Evolutionary conservation across 2,113 vertebrate genomes (phyloP), one percentile per base, ranked within the genome.

Genomic region (Physeter macrocephalus): DNA sequence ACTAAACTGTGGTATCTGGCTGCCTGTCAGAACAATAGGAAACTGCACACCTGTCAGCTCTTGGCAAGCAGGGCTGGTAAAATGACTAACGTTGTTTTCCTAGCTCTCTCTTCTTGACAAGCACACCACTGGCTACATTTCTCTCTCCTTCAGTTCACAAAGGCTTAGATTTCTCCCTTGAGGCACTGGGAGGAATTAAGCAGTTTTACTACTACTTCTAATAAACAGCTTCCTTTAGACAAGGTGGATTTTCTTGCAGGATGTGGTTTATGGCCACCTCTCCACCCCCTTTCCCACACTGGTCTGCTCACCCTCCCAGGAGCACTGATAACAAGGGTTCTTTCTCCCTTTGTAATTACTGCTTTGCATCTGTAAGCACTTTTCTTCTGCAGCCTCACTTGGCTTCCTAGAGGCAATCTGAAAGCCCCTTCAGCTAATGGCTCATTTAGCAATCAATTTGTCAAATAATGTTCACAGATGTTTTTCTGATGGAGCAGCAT

Each of bases 11-110:
- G 93, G 90, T 98, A 98, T 98, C 98, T 98, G 98, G 98, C 98
- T 97, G 97, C 64, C 83, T 96, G 98, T 98, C 98, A 98, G 98
- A 98, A 98, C 98, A 98, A 98, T 97, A 97, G 98, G 97, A 97
- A 98, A 97, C 95, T 46, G 87, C 97, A 98, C 98, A 99, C 98
- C 98, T 99, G 99, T 98, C 96, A 97, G 96, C 81, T 98, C 97
- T 98, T 99, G 98, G 98, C 98, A 98, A 97, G 94, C 88, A 67
- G 82, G 52, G 93, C 90, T 57, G 96, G 93, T 97, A 80, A 98
- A 98, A 98, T 98, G 98, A 97, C 97, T 97, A 95, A 98, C 89
- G 97, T 96, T 98, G 97, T 98, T 98, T 98, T 96, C 94, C 97
- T 86, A 90, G 96, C 91, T 97, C 98, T 98, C 93, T 97, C 89